Evolutionary conservation across 2,113 vertebrate species (phyloP).

Genomic region (Pseudorhombus dupliciocellatus): DNA sequence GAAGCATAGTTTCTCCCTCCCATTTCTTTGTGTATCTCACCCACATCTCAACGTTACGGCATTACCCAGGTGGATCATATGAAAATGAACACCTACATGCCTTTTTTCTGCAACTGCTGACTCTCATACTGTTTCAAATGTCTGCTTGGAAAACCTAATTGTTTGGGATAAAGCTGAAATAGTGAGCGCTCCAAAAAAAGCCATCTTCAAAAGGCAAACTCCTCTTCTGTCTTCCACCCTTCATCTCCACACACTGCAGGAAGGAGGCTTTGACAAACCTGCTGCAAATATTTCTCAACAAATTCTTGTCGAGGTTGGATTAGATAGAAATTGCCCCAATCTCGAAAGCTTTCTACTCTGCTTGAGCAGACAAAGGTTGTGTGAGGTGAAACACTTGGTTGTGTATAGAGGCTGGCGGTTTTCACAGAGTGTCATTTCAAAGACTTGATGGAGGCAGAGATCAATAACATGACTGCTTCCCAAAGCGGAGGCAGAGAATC

Average conservation of each 20-base stretch:
- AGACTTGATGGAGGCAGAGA: too few species aligned
- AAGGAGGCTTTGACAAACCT: not conserved
- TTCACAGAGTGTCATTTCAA: too few species aligned
- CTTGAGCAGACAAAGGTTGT: not conserved
- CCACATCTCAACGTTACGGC: constrained; percentile 14
- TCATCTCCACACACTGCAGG: not conserved
- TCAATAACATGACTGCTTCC: too few species aligned
- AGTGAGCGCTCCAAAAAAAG: constrained; percentile 2
- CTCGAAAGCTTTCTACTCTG: not conserved
- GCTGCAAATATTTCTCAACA: not conserved
- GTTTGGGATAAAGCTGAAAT: constrained; percentile 9
- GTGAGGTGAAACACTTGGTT: not conserved
- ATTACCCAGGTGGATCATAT: not conserved
- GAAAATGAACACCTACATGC: not conserved
- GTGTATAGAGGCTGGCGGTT: not conserved
- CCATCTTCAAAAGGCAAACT: not conserved
- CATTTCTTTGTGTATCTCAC: not conserved
- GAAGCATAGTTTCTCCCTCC: not conserved
- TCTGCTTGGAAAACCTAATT: constrained; percentile 40
- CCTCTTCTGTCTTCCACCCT: not conserved
- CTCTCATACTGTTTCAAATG: constrained; percentile 19
- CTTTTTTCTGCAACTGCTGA: not conserved
- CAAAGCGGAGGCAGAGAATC: not conserved
- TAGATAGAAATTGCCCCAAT: not conserved
- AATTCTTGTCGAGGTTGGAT: not conserved